Percentiles rank a stretch among this genome's conserved stretches.
Evolutionary conservation across 1,140 invertebrate genomes (phyloP).

Genomic region (Drosophila truncata): DNA sequence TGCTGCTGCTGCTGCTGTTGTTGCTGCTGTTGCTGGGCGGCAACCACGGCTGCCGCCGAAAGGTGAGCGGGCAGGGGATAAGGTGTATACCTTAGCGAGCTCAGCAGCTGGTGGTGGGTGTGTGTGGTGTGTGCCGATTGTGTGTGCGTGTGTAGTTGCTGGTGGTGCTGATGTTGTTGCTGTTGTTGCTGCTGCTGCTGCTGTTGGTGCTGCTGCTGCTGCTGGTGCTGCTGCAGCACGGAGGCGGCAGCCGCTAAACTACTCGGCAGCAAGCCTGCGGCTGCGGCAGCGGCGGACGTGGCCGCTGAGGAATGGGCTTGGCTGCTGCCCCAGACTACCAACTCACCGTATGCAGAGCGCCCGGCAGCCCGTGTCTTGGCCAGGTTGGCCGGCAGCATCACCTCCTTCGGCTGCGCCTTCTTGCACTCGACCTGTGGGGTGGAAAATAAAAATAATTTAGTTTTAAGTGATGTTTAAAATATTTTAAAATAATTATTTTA

Average conservation of each 20-base stretch:
- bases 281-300: conserved; percentile 85
- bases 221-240: conserved; percentile 70
- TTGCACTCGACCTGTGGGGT: conserved; percentile 97
- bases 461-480: too few species aligned
- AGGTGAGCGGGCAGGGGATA: conserved; percentile 87
- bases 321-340: conserved; percentile 92
- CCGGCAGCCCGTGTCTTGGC: conserved; percentile 96
- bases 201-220: conserved; percentile 85
- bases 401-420: conserved; percentile 99
- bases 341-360: conserved; percentile 97
- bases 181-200: conserved; percentile 84
- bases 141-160: conserved; percentile 75
- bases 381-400: conserved; percentile 98
- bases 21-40: conserved; percentile 75
- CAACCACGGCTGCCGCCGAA: conserved; percentile 85
- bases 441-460: not conserved
- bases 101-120: conserved; percentile 60
- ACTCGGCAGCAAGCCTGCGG: conserved; percentile 87
- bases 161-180: conserved; percentile 86
- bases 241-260: conserved; percentile 77
- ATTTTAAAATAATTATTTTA: not conserved
- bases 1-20: conserved; percentile 64
- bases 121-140: conserved; percentile 86
- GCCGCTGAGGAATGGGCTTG: conserved; percentile 79
- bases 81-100: conserved; percentile 86